Evolutionary conservation across 2,888 invertebrate species (phyloP), one percentile per base, ranked within the genome.

Genomic region (Aleiodes leptofemur): DNA sequence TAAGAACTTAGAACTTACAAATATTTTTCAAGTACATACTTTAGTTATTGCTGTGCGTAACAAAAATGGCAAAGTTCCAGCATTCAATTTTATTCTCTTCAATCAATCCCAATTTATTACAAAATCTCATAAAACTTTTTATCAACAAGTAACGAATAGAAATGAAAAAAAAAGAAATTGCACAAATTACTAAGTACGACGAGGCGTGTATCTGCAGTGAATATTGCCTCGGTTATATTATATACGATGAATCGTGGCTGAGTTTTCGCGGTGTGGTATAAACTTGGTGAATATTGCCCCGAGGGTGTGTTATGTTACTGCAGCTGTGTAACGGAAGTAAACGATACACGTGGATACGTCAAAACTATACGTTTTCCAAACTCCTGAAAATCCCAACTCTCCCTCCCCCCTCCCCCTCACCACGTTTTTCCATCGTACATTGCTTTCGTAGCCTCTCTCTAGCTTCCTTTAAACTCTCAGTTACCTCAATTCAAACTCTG

Each of bases 261-360:
- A 43, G 59, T 34, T 69, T 56, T 69, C 55, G 57, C 34, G 59
- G 59, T 61, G 50, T 11, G 50, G 31, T 68, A 51, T 74, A 69
- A 74, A 70, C 64, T 74, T 64, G 29, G 74, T 38, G 61, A 69
- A 74, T 74, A 74, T 74, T 43, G 64, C 31, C 53, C 8, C 53
- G 55, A 59, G 51, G 51, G 34, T 53, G 4, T 14, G 34, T 69
- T 14, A 61, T 69, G 72, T 73, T 56, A 48, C n/a, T 77, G 76
- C 82, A 79, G 77, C 80, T 74, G 74, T 74, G 70, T 74, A 70
- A 76, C 55, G 68, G 53, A 66, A 73, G 72, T 66, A 56, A 59
- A 57, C 78, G 76, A 80, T 80, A 77, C 74, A 78, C 73, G 70
- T 72, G 74, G 72, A 80, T 78, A 78, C 76, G 80, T 83, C 79